Evolutionary conservation across 1,140 invertebrate species (phyloP), one percentile per base, ranked within the genome.

Genomic region (Drosophila melanica): DNA sequence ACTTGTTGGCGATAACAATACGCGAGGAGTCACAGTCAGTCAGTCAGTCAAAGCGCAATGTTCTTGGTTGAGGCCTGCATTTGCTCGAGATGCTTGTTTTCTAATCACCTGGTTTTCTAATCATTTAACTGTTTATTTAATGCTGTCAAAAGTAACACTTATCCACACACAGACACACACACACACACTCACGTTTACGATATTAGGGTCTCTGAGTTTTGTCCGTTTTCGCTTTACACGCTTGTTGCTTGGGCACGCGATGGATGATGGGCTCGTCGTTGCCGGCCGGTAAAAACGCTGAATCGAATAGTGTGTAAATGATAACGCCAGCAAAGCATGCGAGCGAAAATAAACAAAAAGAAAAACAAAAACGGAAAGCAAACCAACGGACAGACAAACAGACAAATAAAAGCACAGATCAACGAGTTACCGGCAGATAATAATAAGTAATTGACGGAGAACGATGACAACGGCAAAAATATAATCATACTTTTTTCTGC

Each of bases 81-180:
- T 12, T 18, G 30, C 35, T 47, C 35, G 55, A 47, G 37, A 20
- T 44, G 48, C 48, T 69, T 60, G 75, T 70, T 74, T 66, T 45
- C 39, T 58, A 79, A 47, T 70, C 51, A 57, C 14, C 30, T 69
- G 14, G 16, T 64, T 42, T 77, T 74, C 58, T 72, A 71, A 81
- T 85, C 81, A 81, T 60, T 67, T 75, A 69, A 75, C 75, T 69
- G 64, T 79, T 81, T 69, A 30, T 63, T 67, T 70, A 74, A 59
- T 66, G 64, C 78, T 79, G 82, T 87, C 68, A 86, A 86, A 86
- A 79, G 55, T 79, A 79, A 76, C 82, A 86, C 79, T 70, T 75
- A 71, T 57, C 63, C 77, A 50, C 48, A 10, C 54, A 39, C 23
- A 39, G 3, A 51, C 47, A 45, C 20, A 48, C 5, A 14, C 35